Evolutionary conservation across 2,797 vertebrate genomes (phyloP), one percentile per base, ranked within the genome.

Genomic region (Pseudomugil tenellus): DNA sequence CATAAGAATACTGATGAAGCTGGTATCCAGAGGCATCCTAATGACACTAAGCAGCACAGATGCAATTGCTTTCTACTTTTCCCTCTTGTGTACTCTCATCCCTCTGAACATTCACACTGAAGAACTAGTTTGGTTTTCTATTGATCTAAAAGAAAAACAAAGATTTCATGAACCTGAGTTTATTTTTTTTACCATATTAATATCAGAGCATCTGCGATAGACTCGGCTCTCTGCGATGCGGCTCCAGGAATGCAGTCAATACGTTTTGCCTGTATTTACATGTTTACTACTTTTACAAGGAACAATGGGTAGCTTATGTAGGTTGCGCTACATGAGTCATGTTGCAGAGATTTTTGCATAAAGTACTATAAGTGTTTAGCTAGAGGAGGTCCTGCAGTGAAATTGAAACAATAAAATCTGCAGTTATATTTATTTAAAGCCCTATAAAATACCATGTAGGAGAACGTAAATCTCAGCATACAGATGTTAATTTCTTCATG

Each of bases 1-100:
- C 51, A 11, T 35, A 17, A 51, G 81, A 85, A 87, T 86, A 82
- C 79, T 73, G 74, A 88, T 89, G 77, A 87, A 77, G 81, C 53
- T 49, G 56, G 39, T 72, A 57, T 52, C 64, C 6, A n/a, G 54
- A 57, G 69, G 61, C 64, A 57, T 39, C 48, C 23, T 62, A 64
- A 51, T 72, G 37, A 63, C 21, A 9, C 0, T 17, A 67, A 61
- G 61, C 59, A 54, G 58, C 48, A 39, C 46, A 62, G 72, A 75
- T 67, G 51, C 48, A 62, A 73, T 76, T 60, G 39, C 65, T 46
- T 68, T 10, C n/a, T n/a, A n/a, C n/a, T n/a, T n/a, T n/a, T n/a
- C n/a, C n/a, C 16, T 28, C 26, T 13, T 10, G 2, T 64, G 32
- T 23, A 23, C 19, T 16, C 13, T 65, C 14, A 65, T 41, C 60